Evolutionary conservation across 1,140 invertebrate species (phyloP), one percentile per base, ranked within the genome.

Genomic region (Lepidurus apus): DNA sequence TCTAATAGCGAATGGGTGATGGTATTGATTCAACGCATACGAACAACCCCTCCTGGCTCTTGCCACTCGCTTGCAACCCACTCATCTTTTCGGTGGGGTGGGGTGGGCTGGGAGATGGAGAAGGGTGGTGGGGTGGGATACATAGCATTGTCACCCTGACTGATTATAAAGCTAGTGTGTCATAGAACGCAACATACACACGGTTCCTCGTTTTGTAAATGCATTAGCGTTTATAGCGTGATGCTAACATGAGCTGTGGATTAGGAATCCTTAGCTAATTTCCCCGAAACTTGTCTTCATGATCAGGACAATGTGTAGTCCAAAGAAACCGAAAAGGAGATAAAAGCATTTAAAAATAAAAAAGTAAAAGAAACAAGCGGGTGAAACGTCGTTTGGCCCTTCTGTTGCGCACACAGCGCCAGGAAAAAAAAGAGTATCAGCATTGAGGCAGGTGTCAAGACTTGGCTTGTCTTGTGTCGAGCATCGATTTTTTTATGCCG

Each of bases 1-100:
- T 17, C 53, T 65, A 65, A 65, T 65, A 65, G 53, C 53, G 53
- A 65, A 65, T 65, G 53, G 13, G 53, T 65, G 53, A 17, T 65
- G 53, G 53, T 65, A 65, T 65, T 65, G 53, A 65, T 65, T 65
- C 53, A 65, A 65, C 53, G 53, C 53, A 65, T 65, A 65, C 53
- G 53, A 65, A 65, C 53, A 65, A 65, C 17, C 53, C 21, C 53
- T 65, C 53, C 21, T 65, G 53, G 53, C 21, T 65, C 53, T 21
- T n/a, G 17, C 17, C 53, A 4, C 17, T 65, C 53, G 21, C 9
- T 65, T 65, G 53, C 53, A 65, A 65, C 53, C 53, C 53, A 65
- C 53, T 65, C 53, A 65, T 65, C 53, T 65, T 65, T 65, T 65
- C 21, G 21, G 17, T 65, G 21, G 53, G 21, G 53, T 21, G 53